phyloP scores from a whole-genome alignment of 2,113 vertebrate species.

The Microtus oregoni region DNA sequence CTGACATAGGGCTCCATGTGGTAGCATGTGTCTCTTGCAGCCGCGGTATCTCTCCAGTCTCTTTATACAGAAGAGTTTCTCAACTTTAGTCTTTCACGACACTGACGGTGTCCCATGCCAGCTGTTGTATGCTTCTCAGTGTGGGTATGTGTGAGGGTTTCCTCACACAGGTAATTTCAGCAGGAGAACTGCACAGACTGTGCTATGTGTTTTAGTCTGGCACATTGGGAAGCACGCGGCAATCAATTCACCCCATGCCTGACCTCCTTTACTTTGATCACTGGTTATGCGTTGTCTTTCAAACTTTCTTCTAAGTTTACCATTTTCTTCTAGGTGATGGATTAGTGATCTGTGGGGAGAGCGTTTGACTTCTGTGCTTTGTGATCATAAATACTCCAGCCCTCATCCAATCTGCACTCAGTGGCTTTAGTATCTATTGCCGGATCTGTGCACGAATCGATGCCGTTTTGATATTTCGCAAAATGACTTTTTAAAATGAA shows the following conservation, averaged over 20 bases:
- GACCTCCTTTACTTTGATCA: constrained; percentile 6
- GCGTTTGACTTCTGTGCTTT: not conserved
- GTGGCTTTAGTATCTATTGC: constrained; percentile 38
- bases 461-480: constrained; percentile 44
- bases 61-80: not conserved
- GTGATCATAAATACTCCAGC: not conserved
- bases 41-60: not conserved
- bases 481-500: constrained; percentile 44
- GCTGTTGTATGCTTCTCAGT: not conserved
- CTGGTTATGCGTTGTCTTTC: not conserved
- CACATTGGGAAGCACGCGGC: not conserved
- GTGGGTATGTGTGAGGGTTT: not conserved
- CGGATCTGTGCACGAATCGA: constrained; percentile 2
- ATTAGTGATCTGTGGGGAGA: not conserved
- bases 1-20: not conserved
- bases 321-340: constrained; percentile 19
- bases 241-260: not conserved
- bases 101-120: not conserved
- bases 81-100: not conserved
- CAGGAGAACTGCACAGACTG: not conserved
- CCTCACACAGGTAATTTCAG: constrained; percentile 16
- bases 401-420: not conserved
- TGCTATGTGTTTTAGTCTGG: not conserved
- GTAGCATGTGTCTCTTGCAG: not conserved
- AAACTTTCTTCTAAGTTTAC: not conserved